phyloP scores from a whole-genome alignment of 1,140 invertebrate species.

The Drosophila busckii region DNA sequence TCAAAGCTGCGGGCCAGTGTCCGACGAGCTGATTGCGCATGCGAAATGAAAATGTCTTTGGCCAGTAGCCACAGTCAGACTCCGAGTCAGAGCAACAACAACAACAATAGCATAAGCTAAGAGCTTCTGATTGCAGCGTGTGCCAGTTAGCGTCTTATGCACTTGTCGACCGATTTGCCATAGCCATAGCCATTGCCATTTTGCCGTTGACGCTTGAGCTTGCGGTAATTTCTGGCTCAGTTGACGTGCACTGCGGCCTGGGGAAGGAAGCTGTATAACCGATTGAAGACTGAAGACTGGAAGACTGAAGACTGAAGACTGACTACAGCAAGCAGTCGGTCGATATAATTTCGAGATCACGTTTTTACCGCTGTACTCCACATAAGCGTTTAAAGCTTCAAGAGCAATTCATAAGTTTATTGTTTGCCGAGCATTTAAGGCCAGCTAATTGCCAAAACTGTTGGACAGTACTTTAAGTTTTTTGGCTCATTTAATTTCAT shows the following conservation, averaged over 20 bases:
- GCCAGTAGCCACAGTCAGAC: conserved; percentile 46
- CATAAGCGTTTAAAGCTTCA: conserved; percentile 34
- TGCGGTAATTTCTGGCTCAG: conserved; percentile 64
- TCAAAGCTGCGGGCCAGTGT: conserved; percentile 18
- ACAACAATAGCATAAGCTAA: conserved; percentile 18
- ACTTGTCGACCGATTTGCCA: conserved; percentile 42
- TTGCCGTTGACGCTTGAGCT: conserved; percentile 50
- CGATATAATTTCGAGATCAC: conserved; percentile 73
- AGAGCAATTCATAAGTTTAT: conserved; percentile 57
- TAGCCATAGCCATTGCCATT: conserved; percentile 37
- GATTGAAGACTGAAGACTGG: conserved; percentile 1
- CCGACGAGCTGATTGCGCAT: conserved; percentile 49
- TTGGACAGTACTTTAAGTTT: conserved; percentile 14
- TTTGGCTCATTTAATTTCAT: conserved; percentile 30
- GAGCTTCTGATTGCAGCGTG: conserved; percentile 61
- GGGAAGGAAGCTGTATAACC: conserved; percentile 33
- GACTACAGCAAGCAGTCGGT: neutral
- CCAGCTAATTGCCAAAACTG: conserved; percentile 37
- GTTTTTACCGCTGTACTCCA: conserved; percentile 71
- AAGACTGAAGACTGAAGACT: conserved; percentile 1
- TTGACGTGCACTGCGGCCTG: conserved; percentile 17
- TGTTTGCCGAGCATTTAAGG: conserved; percentile 33
- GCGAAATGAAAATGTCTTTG: conserved; percentile 73
- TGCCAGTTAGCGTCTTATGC: conserved; percentile 67
- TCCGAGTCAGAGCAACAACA: conserved; percentile 8